phyloP scores from a whole-genome alignment of 1,140 invertebrate genomes.

The Frieseomelitta varia region DNA sequence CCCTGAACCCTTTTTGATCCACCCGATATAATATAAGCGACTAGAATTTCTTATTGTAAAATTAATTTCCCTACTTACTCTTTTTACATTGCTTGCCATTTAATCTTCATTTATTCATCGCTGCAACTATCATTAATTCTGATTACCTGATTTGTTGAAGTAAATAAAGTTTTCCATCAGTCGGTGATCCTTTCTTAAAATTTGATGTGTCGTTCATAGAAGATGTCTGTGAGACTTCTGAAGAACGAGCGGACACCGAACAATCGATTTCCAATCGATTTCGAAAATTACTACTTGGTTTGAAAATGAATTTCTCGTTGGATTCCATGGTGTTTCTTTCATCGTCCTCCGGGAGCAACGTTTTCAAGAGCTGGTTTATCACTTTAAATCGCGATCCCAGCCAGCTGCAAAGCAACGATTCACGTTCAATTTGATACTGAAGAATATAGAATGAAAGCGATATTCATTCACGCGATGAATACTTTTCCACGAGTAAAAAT shows the following conservation, averaged over 20 bases:
- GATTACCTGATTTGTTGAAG: conserved; percentile 20
- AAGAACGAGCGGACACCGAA: neutral
- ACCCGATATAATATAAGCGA: too few species aligned
- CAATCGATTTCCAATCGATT: neutral
- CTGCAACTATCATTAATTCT: neutral
- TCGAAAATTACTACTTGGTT: neutral
- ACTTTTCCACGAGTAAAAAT: too few species aligned
- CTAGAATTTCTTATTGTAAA: neutral
- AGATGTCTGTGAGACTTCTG: neutral
- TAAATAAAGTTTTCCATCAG: neutral
- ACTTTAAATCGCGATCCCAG: conserved; percentile 29
- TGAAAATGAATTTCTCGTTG: neutral
- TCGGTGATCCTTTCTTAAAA: neutral
- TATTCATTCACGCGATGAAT: too few species aligned
- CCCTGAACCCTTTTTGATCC: too few species aligned
- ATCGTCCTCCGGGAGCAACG: neutral
- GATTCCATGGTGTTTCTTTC: neutral
- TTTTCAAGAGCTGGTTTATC: conserved; percentile 23
- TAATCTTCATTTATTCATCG: neutral
- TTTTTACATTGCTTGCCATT: neutral
- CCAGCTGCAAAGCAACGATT: conserved; percentile 18
- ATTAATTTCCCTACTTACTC: neutral
- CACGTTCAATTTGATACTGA: too few species aligned
- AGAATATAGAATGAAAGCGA: too few species aligned
- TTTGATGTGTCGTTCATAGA: rapidly evolving